Conservation (phyloP, 2,888 invertebrate genomes). For the Leptarthrus brevirostris region DNA sequence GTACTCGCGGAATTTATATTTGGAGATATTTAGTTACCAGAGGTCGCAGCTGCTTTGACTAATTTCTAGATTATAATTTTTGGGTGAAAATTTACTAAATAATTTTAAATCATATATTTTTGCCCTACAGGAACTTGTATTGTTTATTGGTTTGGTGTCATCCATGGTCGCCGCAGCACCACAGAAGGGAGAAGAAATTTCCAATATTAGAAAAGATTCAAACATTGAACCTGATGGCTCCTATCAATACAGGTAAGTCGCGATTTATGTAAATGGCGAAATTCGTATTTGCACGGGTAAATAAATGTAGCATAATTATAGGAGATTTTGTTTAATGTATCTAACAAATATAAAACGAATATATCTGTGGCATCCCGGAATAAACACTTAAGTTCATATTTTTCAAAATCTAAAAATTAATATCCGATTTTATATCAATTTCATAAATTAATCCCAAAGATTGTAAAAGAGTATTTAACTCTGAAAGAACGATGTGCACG, state of each 20-base stretch:
- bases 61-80: conserved; percentile 31
- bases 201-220: conserved; percentile 77
- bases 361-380: no score
- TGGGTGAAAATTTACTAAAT: conserved; percentile 16
- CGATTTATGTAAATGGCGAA: not conserved
- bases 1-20: not conserved
- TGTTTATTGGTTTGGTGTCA: conserved; percentile 59
- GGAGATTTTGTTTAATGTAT: conserved; percentile 43
- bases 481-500: no score
- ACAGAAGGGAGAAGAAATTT: conserved; percentile 70
- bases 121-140: conserved; percentile 61
- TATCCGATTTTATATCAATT: no score
- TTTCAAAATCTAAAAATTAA: no score
- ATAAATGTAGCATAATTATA: conserved; percentile 56
- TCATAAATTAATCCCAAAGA: no score
- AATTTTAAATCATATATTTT: conserved; percentile 51
- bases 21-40: not conserved
- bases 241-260: conserved; percentile 75
- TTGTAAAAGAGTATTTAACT: no score
- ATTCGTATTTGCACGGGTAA: not conserved
- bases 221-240: conserved; percentile 79
- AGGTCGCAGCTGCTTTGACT: not conserved
- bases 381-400: no score
- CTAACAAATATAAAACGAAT: no score
- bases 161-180: conserved; percentile 69